Percentiles rank a stretch among this genome's conserved stretches.
Evolutionary conservation across 1,140 invertebrate genomes (phyloP).

Genomic region (Philotrypesis tridentata): DNA sequence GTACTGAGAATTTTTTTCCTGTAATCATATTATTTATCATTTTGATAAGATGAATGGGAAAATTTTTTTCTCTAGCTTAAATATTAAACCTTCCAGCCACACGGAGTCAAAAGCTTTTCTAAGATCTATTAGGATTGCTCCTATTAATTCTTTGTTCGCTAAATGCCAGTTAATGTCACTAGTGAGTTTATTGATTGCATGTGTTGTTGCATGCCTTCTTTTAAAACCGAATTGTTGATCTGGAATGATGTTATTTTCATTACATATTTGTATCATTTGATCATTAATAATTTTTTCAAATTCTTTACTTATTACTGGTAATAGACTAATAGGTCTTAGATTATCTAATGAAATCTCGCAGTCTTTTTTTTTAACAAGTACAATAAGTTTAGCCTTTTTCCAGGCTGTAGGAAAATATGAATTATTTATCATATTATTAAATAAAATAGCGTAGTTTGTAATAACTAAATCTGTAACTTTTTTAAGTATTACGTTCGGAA

Average conservation of each 20-base stretch:
- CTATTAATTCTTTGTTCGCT: background rate
- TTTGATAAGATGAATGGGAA: slow-evolving; percentile 36
- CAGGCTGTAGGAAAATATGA: slow-evolving; percentile 45
- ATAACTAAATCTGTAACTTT: slow-evolving; percentile 27
- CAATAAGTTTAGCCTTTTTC: slow-evolving; percentile 37
- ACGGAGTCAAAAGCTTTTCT: slow-evolving; percentile 51
- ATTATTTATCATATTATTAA: slow-evolving; percentile 50
- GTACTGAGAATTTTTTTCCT: slow-evolving; percentile 13
- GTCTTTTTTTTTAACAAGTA: background rate
- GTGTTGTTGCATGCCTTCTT: slow-evolving; percentile 42
- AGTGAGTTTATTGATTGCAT: slow-evolving; percentile 46
- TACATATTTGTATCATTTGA: background rate
- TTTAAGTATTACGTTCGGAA: slow-evolving; percentile 48
- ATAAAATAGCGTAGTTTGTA: slow-evolving; percentile 36
- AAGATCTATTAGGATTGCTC: background rate
- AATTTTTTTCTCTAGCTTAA: slow-evolving; percentile 47
- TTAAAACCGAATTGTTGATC: slow-evolving; percentile 51
- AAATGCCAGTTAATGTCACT: slow-evolving; percentile 32
- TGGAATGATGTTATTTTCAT: slow-evolving; percentile 53
- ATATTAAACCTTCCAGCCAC: slow-evolving; percentile 51
- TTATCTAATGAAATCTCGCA: background rate
- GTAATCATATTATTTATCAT: slow-evolving; percentile 38
- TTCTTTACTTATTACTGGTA: slow-evolving; percentile 54
- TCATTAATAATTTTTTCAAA: slow-evolving; percentile 50
- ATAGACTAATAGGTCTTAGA: slow-evolving; percentile 54